These are phyloP conservation scores for Zaprionus lachaisei DNA, from an alignment of 1,140 invertebrate species.

Conservation along the genomic window DNA sequence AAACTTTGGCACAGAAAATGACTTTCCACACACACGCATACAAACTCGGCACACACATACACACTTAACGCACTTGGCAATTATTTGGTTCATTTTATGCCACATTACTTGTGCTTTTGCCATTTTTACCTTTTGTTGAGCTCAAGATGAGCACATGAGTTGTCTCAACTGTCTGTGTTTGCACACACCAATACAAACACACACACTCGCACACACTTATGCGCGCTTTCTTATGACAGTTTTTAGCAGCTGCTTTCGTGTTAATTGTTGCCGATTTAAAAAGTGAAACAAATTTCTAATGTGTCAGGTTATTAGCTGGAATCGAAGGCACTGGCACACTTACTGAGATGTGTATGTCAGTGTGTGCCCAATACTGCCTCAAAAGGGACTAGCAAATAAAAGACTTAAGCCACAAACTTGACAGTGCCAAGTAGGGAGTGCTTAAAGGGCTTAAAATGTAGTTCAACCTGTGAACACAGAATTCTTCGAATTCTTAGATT, in stretches of 20 bases:
- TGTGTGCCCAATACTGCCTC: slow-evolving; percentile 30
- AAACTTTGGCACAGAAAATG: slow-evolving; percentile 80
- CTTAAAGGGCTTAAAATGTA: background rate
- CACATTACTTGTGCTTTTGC: slow-evolving; percentile 60
- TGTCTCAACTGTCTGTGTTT: slow-evolving; percentile 20
- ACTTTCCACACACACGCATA: slow-evolving; percentile 66
- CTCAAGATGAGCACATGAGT: slow-evolving; percentile 51
- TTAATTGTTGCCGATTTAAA: slow-evolving; percentile 74
- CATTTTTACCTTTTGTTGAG: slow-evolving; percentile 46
- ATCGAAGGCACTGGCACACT: slow-evolving; percentile 54
- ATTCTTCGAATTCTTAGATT: background rate
- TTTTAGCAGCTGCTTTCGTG: slow-evolving; percentile 52
- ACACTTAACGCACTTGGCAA: slow-evolving; percentile 69
- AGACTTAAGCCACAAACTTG: slow-evolving; percentile 50
- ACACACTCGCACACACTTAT: slow-evolving; percentile 21
- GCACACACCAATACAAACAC: slow-evolving; percentile 14
- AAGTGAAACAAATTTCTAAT: slow-evolving; percentile 81
- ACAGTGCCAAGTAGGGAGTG: background rate
- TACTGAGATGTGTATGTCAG: slow-evolving; percentile 22
- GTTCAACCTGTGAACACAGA: background rate
- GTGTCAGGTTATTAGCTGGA: slow-evolving; percentile 72
- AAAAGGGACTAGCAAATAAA: slow-evolving; percentile 30
- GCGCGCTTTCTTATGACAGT: slow-evolving; percentile 73
- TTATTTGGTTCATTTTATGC: slow-evolving; percentile 82
- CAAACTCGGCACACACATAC: background rate